phyloP scores from a whole-genome alignment of 2,797 vertebrate species.

The Pantherophis alleghaniensis region DNA sequence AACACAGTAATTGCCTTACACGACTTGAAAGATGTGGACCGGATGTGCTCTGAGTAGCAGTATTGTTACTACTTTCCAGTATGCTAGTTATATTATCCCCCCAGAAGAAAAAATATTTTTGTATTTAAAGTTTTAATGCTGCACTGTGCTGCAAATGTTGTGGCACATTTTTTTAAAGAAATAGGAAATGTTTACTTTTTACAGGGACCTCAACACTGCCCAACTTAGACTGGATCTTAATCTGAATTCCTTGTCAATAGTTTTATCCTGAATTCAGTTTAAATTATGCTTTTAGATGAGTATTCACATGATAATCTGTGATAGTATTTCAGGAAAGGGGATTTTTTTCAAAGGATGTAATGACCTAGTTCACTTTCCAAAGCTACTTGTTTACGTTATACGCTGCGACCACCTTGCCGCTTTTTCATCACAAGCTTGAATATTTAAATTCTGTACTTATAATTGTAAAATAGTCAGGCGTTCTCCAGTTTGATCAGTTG shows the following conservation, averaged over 20 bases:
- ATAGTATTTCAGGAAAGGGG: conserved; percentile 75
- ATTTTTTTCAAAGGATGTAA: conserved; percentile 71
- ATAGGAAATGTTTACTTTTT: conserved; percentile 84
- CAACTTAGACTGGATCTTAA: conserved; percentile 90
- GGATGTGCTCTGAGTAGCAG: conserved; percentile 80
- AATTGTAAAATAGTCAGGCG: conserved; percentile 87
- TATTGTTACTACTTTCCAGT: conserved; percentile 84
- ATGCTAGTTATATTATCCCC: conserved; percentile 82
- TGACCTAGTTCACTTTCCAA: conserved; percentile 91
- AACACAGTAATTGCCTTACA: conserved; percentile 97
- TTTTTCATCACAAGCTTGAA: conserved; percentile 89
- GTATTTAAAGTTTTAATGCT: conserved; percentile 95
- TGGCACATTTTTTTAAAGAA: conserved; percentile 83
- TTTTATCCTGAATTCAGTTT: conserved; percentile 80
- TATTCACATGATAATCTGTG: conserved; percentile 75
- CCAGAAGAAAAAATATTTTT: conserved; percentile 87
- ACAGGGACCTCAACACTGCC: conserved; percentile 91
- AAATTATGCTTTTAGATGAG: conserved; percentile 78
- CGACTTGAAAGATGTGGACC: conserved; percentile 87
- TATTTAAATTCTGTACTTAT: conserved; percentile 96
- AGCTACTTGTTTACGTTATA: conserved; percentile 97
- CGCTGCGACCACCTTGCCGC: conserved; percentile 85
- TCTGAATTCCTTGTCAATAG: conserved; percentile 76
- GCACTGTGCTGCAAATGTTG: conserved; percentile 81
- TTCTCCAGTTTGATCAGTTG: conserved; percentile 81